Percentiles rank a stretch among this genome's conserved stretches.
Conservation (phyloP, 1,140 invertebrate species). For the Drosophila aff. region DNA sequence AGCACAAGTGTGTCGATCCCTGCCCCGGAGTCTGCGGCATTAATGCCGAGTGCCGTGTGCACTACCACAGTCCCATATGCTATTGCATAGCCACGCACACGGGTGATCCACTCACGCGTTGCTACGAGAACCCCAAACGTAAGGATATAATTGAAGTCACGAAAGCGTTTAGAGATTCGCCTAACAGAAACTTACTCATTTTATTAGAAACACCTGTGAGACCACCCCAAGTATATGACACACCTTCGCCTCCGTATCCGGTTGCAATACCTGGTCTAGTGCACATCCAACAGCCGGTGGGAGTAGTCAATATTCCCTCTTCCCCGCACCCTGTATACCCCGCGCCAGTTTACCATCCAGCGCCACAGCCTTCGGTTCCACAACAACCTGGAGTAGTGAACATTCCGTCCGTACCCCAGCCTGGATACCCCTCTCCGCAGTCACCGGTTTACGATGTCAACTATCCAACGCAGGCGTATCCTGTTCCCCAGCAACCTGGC, state of each 20-base stretch:
- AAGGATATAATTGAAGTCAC: constrained; percentile 37
- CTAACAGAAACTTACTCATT: constrained; percentile 24
- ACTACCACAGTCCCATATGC: constrained; percentile 91
- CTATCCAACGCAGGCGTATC: constrained; percentile 20
- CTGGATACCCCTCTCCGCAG: constrained; percentile 18
- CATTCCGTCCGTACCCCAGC: constrained; percentile 45
- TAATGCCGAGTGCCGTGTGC: constrained; percentile 89
- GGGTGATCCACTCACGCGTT: constrained; percentile 88
- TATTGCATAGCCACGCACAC: constrained; percentile 90
- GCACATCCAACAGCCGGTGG: constrained; percentile 30
- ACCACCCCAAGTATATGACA: constrained; percentile 57
- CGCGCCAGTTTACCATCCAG: constrained; percentile 19
- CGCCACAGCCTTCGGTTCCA: background rate
- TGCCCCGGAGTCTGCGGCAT: constrained; percentile 91
- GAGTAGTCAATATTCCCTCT: constrained; percentile 37
- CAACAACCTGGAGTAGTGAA: constrained; percentile 89
- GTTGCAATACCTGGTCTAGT: constrained; percentile 58
- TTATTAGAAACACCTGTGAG: constrained; percentile 5
- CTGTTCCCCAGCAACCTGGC: constrained; percentile 25
- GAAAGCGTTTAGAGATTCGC: background rate
- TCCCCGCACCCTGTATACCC: constrained; percentile 24
- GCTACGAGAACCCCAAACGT: constrained; percentile 85
- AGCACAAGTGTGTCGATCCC: constrained; percentile 90
- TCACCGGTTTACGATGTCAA: constrained; percentile 42
- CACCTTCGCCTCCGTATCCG: constrained; percentile 67